Base-by-base conservation (phyloP, 2,888 invertebrate species). In the Acrocyrtus sp. region DNA sequence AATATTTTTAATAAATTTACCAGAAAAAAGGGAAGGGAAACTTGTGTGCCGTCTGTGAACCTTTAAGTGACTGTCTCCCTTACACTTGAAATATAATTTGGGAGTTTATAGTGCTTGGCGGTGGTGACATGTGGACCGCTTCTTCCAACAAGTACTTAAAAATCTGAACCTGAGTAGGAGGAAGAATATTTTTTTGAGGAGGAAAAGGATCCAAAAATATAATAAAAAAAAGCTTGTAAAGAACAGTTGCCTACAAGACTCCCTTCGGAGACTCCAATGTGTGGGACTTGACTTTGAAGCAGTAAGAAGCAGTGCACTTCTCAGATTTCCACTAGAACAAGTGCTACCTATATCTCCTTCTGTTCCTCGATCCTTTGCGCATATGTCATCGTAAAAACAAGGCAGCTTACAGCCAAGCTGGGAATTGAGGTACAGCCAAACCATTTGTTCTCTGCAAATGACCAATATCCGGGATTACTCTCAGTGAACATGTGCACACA, bases 381-480 rank as follows among this genome's bases (percentile, higher is more conserved):
- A 67, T 53, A 45, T 27, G 34, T 34, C 34, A 34, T 34, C 22
- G 0, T 47, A 22, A 26, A 51, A 53, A 34, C 34, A 8, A n/a
- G n/a, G n/a, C n/a, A n/a, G n/a, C n/a, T n/a, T n/a, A n/a, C n/a
- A n/a, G n/a, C n/a, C n/a, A n/a, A 34, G 34, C 34, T 8, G 34
- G 34, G 34, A 12, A 5, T 34, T 34, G 5, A 34, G n/a, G 17
- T 50, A 67, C 66, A 66, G 43, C 47, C 0, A 22, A 27, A 67
- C 57, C 66, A 67, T 67, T 67, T 67, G 66, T 48, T 67, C 29
- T 19, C 17, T 47, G 50, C 66, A 67, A 67, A 67, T 50, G 57
- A 67, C 57, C 66, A 57, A 67, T 67, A 67, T 67, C 66, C 66
- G 66, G 66, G 56, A 67, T 45, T 56, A 56, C 1, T 29, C n/a